Evolutionary conservation across 2,113 vertebrate species (phyloP).

Genomic region (Platysteira castanea): DNA sequence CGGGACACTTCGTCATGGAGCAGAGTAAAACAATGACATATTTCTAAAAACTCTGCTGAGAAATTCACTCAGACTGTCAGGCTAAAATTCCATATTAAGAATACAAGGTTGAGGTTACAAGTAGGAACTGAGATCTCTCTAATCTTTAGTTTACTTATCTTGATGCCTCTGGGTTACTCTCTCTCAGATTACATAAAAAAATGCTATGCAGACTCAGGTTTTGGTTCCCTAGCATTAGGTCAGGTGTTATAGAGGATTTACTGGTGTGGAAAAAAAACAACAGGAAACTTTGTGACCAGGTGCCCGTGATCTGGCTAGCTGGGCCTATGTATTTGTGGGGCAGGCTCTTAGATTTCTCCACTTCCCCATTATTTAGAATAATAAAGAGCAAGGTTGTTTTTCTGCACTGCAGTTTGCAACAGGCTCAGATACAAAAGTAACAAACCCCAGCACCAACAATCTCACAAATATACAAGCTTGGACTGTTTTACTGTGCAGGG

Average conservation of each 20-base stretch:
- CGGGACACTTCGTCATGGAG: fast-evolving
- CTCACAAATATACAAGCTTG: not conserved
- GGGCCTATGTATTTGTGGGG: not conserved
- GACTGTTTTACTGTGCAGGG: not conserved
- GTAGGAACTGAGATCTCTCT: not conserved
- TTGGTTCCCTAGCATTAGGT: not conserved
- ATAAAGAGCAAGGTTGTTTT: not conserved
- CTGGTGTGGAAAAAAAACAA: not conserved
- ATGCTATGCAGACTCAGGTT: not conserved
- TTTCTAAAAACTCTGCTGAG: not conserved
- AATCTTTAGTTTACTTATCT: not conserved
- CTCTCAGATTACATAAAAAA: not conserved
- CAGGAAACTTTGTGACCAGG: not conserved
- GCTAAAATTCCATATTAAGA: not conserved
- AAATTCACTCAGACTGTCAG: not conserved
- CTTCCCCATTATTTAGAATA: not conserved
- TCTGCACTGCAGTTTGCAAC: not conserved
- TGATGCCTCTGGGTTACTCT: not conserved
- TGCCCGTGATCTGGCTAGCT: not conserved
- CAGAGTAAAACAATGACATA: not conserved
- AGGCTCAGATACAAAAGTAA: not conserved
- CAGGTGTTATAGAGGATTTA: not conserved
- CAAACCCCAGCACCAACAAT: not conserved
- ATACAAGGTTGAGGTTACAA: not conserved
- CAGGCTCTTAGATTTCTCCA: not conserved